Base-by-base conservation (phyloP, 92 coral and sea anemone species). In the Zoanthus sociatus region DNA sequence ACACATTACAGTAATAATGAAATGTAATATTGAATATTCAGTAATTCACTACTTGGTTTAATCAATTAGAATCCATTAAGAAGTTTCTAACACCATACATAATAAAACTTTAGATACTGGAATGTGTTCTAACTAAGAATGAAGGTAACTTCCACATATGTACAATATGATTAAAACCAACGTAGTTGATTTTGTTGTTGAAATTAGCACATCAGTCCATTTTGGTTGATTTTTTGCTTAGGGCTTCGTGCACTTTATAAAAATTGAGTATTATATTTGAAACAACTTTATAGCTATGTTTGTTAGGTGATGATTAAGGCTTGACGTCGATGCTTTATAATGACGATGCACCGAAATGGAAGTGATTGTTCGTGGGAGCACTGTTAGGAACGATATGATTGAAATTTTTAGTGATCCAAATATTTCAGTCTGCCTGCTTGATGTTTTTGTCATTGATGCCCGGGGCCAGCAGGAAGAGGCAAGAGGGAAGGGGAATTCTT, bases 401-500 rank as follows among this genome's bases (percentile, higher is more conserved):
- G 85, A 84, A 83, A 76, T 89, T 12, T 89, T 89, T 66, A 75
- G 61, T 6, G 91, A 88, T 73, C 73, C 89, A 8, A 45, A 26
- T 44, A 89, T 75, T 47, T 68, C 56, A 30, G 33, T 20, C 60
- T 83, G 54, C 56, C 26, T 33, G 2, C 56, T 84, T 17, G 84
- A 83, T 48, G 73, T 89, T 66, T 30, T 54, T 76, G 70, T 87
- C 48, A 18, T 64, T 26, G 91, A 91, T 87, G 77, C 72, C 12
- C 9, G 33, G 37, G 89, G 93, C 12, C 44, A 83, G 30, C 82
- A 47, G n/a, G 93, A 91, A 51, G 71, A 76, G 20, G 93, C 91
- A 6, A 78, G 56, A 76, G 91, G 93, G 60, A 2, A 91, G 55
- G 26, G 91, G 93, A 20, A 89, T 91, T n/a, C 33, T 87, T 30